Conservation (phyloP, 2,797 vertebrate genomes). For the Lepidocolaptes lacrymiger region DNA sequence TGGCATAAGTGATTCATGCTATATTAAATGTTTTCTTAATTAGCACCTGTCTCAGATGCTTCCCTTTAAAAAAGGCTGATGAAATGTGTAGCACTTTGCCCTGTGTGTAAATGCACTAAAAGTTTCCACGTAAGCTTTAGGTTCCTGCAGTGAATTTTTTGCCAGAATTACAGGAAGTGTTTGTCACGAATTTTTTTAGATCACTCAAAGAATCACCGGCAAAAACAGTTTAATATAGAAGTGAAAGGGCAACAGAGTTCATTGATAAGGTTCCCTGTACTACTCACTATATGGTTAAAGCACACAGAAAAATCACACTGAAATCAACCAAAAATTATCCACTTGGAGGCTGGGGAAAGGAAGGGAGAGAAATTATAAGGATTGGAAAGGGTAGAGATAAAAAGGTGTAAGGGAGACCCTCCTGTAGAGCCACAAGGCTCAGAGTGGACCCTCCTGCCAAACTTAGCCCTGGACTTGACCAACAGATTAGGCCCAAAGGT, state of each 20-base stretch:
- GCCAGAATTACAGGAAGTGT: not conserved
- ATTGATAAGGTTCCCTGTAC: not conserved
- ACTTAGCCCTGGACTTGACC: not conserved
- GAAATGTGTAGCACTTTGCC: not conserved
- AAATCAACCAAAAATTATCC: not conserved
- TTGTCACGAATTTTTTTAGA: not conserved
- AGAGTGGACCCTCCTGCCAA: not conserved
- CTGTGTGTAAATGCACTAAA: not conserved
- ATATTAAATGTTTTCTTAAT: slow-evolving; percentile 8
- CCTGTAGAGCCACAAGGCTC: not conserved
- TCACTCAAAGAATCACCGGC: not conserved
- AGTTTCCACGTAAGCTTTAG: not conserved
- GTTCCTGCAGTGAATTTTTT: not conserved
- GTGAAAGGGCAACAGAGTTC: not conserved
- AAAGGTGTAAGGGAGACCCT: not conserved
- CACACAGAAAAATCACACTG: not conserved
- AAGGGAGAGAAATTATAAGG: not conserved
- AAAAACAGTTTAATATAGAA: not conserved
- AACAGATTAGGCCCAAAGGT: not conserved
- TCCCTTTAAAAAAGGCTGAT: not conserved
- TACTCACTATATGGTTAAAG: not conserved
- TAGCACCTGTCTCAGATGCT: not conserved
- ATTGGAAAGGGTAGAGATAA: not conserved
- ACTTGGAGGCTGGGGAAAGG: fast-evolving
- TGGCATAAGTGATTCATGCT: slow-evolving; percentile 25